These are phyloP conservation scores for Suncus etruscus DNA, from an alignment of 2,113 vertebrate genomes.

Conservation along the genomic window DNA sequence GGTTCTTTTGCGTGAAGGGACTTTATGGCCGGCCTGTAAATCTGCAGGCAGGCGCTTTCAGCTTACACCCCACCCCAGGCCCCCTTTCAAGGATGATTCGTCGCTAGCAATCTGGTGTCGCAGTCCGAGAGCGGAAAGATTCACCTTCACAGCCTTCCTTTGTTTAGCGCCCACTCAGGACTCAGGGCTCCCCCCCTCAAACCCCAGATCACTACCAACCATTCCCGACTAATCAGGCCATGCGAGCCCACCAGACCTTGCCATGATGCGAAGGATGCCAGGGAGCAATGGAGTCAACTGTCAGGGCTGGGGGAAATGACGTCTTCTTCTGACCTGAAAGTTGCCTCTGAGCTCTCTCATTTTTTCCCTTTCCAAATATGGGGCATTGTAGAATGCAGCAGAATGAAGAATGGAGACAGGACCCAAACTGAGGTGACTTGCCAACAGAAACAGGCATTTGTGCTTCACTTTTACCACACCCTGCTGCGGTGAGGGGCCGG, in stretches of 20 bases:
- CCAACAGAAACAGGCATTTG: background rate
- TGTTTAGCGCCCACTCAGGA: too few species aligned
- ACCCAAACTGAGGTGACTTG: background rate
- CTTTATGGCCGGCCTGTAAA: conserved; percentile 73
- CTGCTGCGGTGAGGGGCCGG: too few species aligned
- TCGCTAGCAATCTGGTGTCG: conserved; percentile 40
- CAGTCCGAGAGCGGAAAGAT: background rate
- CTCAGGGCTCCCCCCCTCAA: too few species aligned
- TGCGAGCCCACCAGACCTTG: too few species aligned
- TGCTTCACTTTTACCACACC: background rate
- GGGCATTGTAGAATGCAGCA: conserved; percentile 38
- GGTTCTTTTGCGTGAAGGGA: conserved; percentile 69
- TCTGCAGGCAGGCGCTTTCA: conserved; percentile 17
- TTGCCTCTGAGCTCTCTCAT: background rate
- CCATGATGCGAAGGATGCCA: too few species aligned
- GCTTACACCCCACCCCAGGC: background rate
- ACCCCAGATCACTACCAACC: too few species aligned
- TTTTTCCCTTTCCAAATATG: background rate
- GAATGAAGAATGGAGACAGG: background rate
- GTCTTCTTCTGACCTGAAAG: background rate
- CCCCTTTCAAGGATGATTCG: background rate
- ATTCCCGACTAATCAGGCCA: too few species aligned
- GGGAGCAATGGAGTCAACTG: too few species aligned
- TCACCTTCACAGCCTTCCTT: conserved; percentile 4
- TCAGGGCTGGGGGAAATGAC: too few species aligned